These are phyloP conservation scores for Odontomachus brunneus DNA, from an alignment of 1,140 invertebrate genomes.

Conservation along the genomic window DNA sequence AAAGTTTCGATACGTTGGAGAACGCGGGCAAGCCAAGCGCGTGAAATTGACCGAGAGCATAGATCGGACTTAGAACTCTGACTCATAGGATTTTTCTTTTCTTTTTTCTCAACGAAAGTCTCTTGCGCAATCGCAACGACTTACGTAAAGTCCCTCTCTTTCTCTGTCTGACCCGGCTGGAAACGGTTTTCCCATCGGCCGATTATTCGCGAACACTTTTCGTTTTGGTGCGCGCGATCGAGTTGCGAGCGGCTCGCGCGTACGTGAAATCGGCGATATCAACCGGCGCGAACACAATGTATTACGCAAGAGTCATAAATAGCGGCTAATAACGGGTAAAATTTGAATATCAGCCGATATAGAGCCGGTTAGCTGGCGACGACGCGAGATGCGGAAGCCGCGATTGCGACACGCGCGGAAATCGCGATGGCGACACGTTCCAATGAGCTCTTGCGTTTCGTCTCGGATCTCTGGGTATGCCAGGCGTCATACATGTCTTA, in stretches of 20 bases:
- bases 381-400: too few relatives aligned
- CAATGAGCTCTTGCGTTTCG: too few relatives aligned
- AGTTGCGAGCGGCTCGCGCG: neutral
- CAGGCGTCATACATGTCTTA: too few relatives aligned
- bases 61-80: too few relatives aligned
- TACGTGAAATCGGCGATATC: constrained; percentile 6
- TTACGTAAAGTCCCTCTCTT: constrained; percentile 5
- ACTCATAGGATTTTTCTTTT: too few relatives aligned
- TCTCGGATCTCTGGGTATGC: too few relatives aligned
- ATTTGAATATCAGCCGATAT: constrained; percentile 15
- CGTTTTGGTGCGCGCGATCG: constrained; percentile 33
- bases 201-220: constrained; percentile 19
- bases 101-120: constrained; percentile 26
- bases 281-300: constrained; percentile 14
- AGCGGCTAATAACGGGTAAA: constrained; percentile 16
- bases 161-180: neutral
- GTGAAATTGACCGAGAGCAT: too few relatives aligned
- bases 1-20: too few relatives aligned
- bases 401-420: neutral
- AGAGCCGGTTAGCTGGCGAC: too few relatives aligned
- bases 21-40: too few relatives aligned
- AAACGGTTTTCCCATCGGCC: constrained; percentile 43
- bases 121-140: constrained; percentile 1
- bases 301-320: constrained; percentile 26
- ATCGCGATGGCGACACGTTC: neutral